Evolutionary conservation across 2,113 vertebrate genomes (phyloP).

Genomic region (Brevimyrus niger): DNA sequence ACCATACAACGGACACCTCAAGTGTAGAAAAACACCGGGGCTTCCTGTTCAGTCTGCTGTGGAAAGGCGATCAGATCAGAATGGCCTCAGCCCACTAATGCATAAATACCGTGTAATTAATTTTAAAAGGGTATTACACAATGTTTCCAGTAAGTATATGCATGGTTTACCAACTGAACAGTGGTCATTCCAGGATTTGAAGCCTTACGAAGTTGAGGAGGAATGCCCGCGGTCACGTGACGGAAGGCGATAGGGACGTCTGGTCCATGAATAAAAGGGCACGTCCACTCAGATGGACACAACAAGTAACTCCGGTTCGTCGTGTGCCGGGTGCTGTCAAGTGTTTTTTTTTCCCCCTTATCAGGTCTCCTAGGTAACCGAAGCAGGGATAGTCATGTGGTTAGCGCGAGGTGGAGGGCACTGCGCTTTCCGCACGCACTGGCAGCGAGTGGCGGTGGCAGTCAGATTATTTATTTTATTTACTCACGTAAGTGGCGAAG

Average conservation of each 20-base stretch:
- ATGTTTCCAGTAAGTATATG: background rate
- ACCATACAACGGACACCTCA: background rate
- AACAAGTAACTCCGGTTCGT: slow-evolving; percentile 29
- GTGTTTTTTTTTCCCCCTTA: slow-evolving; percentile 28
- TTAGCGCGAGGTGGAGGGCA: slow-evolving; percentile 31
- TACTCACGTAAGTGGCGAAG: background rate
- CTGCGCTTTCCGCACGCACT: background rate
- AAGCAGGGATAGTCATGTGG: slow-evolving; percentile 33
- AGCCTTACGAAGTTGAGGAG: background rate
- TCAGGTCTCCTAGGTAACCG: slow-evolving; percentile 28
- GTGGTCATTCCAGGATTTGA: background rate
- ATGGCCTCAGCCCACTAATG: background rate
- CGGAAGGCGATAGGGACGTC: slow-evolving; percentile 28
- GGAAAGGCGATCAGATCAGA: background rate
- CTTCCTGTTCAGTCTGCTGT: background rate
- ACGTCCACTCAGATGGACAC: background rate
- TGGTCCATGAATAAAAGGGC: slow-evolving; percentile 17
- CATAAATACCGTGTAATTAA: background rate
- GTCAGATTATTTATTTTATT: background rate
- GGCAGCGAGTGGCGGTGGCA: background rate
- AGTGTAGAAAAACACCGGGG: background rate
- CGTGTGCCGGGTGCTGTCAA: slow-evolving; percentile 32
- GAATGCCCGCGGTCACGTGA: slow-evolving; percentile 34
- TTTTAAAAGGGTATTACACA: background rate
- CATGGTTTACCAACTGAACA: background rate